Conservation (phyloP, 2,888 invertebrate genomes). For the Mythimna albipuncta region DNA sequence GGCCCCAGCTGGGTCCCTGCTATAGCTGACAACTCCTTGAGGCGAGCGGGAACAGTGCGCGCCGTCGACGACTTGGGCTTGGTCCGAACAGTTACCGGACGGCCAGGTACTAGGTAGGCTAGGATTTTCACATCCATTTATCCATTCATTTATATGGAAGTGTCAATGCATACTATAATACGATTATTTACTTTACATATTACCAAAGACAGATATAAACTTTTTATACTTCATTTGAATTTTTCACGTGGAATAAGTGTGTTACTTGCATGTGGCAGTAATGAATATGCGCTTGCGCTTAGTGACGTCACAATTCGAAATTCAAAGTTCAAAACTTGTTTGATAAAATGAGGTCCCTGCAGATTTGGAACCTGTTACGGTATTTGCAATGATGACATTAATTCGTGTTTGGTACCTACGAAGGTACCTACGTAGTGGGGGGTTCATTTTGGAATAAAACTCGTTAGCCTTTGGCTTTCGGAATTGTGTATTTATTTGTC, state of each 20-base stretch:
- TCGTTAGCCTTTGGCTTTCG: no score
- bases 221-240: background rate
- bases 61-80: no score
- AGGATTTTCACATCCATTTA: no score
- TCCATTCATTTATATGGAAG: no score
- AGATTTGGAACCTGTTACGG: slow-evolving; percentile 8
- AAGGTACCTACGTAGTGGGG: background rate
- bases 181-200: no score
- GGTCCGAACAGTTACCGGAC: no score
- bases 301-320: slow-evolving; percentile 16
- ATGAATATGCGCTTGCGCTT: background rate
- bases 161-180: no score
- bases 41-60: no score
- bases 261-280: background rate
- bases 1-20: no score
- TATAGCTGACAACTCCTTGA: no score
- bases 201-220: background rate
- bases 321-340: slow-evolving; percentile 12
- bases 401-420: background rate
- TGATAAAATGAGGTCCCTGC: background rate
- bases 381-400: slow-evolving; percentile 8
- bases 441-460: background rate
- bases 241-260: background rate
- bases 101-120: no score
- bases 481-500: no score